Conservation (phyloP, 2,888 invertebrate species). For the Andrena camellia region DNA sequence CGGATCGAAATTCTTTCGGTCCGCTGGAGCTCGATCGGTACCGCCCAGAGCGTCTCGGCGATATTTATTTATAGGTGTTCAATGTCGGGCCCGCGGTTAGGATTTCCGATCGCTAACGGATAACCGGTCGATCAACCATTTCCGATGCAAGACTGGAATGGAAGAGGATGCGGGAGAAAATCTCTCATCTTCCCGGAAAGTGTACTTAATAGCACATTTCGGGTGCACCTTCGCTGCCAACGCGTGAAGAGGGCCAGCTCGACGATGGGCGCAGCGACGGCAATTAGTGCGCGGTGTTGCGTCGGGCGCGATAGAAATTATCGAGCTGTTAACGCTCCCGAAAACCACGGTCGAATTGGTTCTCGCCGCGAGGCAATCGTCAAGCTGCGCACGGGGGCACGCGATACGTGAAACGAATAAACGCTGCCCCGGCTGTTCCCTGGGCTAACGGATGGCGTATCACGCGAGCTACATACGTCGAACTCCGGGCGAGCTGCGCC, state of each 20-base stretch:
- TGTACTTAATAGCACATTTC: background rate
- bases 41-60: background rate
- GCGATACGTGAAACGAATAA: conserved; percentile 57
- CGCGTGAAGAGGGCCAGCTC: background rate
- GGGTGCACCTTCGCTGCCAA: background rate
- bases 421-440: conserved; percentile 49
- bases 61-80: background rate
- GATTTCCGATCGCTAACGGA: conserved; percentile 1
- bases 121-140: background rate
- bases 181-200: background rate
- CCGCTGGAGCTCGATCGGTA: background rate
- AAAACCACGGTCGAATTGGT: conserved; percentile 36
- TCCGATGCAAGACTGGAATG: background rate
- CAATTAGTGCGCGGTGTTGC: background rate
- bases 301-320: conserved; percentile 10
- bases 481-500: no score
- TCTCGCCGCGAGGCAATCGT: conserved; percentile 28
- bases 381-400: conserved; percentile 6
- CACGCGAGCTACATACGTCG: conserved; percentile 52
- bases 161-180: background rate
- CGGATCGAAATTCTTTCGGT: conserved; percentile 31
- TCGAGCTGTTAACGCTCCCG: conserved; percentile 15
- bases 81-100: background rate
- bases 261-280: background rate
- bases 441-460: conserved; percentile 54